Conservation (phyloP, 2,113 vertebrate species). For the Hippocampus zosterae region DNA sequence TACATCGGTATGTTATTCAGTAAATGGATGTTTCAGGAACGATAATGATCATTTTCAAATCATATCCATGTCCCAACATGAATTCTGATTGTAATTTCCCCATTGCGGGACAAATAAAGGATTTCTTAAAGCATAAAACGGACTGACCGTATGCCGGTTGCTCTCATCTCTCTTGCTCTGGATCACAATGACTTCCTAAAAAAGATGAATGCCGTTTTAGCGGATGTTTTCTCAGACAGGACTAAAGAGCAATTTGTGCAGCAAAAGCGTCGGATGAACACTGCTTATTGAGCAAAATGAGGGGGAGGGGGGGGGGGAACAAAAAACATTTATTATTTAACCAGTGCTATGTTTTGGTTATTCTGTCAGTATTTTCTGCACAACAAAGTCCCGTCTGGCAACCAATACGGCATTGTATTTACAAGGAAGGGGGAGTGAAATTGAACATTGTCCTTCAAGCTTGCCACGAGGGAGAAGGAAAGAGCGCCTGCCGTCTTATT, state of each 20-base stretch:
- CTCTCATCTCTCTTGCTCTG: too few species aligned
- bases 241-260: neutral
- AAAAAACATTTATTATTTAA: neutral
- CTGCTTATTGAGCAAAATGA: neutral
- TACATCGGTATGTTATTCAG: neutral
- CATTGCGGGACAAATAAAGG: too few species aligned
- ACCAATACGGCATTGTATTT: neutral
- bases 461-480: neutral
- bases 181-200: neutral
- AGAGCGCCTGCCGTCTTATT: constrained; percentile 26
- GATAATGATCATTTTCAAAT: too few species aligned
- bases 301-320: neutral
- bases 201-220: neutral
- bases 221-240: neutral
- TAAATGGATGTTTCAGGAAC: neutral
- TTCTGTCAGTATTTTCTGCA: neutral
- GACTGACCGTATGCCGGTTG: neutral
- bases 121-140: too few species aligned
- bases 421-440: constrained; percentile 10
- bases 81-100: too few species aligned
- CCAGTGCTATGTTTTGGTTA: neutral
- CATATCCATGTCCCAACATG: neutral
- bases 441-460: neutral
- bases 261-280: neutral
- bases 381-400: neutral